A percentile compares a stretch with the other conserved stretches of the same genome.
phyloP scores from a whole-genome alignment of 2,888 invertebrate species.

The Volucella inanis region DNA sequence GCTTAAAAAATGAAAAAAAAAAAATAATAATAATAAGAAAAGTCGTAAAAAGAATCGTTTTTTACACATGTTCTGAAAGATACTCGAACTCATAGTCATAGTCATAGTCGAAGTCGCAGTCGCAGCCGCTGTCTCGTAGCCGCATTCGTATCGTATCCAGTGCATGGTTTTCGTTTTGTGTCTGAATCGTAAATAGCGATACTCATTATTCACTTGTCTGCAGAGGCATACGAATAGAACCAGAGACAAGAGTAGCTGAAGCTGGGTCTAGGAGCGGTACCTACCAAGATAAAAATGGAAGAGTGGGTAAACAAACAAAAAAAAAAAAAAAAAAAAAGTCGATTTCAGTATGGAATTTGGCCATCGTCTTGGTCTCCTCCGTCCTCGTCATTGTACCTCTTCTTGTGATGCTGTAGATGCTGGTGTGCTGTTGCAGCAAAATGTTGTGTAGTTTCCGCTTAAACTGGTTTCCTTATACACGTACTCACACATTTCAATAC shows the following conservation, averaged over 20 bases:
- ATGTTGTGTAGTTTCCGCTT: conserved; percentile 83
- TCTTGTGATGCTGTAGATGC: conserved; percentile 36
- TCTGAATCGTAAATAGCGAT: conserved; percentile 72
- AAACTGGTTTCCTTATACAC: conserved; percentile 81
- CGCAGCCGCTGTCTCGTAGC: neutral
- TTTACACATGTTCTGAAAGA: conserved; percentile 73
- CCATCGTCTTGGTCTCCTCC: conserved; percentile 41
- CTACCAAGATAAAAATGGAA: conserved; percentile 27
- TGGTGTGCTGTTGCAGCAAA: conserved; percentile 77
- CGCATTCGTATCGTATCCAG: conserved; percentile 14
- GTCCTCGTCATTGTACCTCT: conserved; percentile 39
- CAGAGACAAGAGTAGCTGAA: conserved; percentile 21
- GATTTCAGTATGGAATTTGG: conserved; percentile 72
- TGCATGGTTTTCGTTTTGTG: conserved; percentile 72
- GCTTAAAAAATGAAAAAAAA: conserved; percentile 40
- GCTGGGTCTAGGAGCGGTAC: conserved; percentile 21
- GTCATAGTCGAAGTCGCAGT: neutral
- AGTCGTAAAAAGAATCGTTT: conserved; percentile 65
- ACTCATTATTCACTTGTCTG: conserved; percentile 73
- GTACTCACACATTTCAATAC: conserved; percentile 61
- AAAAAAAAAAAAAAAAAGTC: conserved; percentile 63
- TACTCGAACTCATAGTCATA: conserved; percentile 19
- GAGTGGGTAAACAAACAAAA: conserved; percentile 67
- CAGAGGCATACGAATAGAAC: conserved; percentile 35
- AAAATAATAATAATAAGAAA: conserved; percentile 27